Conservation (phyloP, 2,797 vertebrate species). For the Thalassophryne amazonica region DNA sequence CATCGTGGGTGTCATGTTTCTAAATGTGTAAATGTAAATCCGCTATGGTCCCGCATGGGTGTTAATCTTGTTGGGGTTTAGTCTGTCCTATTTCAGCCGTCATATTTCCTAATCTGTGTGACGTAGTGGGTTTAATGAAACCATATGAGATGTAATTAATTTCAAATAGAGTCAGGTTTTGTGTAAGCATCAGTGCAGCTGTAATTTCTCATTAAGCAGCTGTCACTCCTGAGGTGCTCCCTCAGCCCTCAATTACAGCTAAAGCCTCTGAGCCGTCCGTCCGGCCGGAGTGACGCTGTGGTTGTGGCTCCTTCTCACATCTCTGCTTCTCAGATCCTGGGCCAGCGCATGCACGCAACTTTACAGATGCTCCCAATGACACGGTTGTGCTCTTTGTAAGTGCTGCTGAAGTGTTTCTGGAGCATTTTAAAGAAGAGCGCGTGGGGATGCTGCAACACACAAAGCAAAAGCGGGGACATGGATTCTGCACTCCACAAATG, state of each 20-base stretch:
- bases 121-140: slow-evolving; percentile 42
- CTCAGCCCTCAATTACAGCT: slow-evolving; percentile 52
- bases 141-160: slow-evolving; percentile 62
- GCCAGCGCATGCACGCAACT: slow-evolving; percentile 13
- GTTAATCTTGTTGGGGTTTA: slow-evolving; percentile 42
- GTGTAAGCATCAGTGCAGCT: slow-evolving; percentile 56
- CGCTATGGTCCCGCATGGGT: slow-evolving; percentile 7
- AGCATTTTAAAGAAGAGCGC: slow-evolving; percentile 7
- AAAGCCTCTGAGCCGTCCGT: slow-evolving; percentile 40
- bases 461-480: too few relatives aligned
- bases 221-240: slow-evolving; percentile 51
- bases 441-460: background rate
- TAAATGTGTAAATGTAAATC: too few relatives aligned
- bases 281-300: slow-evolving; percentile 21
- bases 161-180: slow-evolving; percentile 46
- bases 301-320: slow-evolving; percentile 39
- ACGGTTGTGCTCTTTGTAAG: background rate
- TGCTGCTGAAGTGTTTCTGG: slow-evolving; percentile 6
- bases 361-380: slow-evolving; percentile 16
- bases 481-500: too few relatives aligned
- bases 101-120: slow-evolving; percentile 61
- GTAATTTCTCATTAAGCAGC: slow-evolving; percentile 67
- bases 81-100: slow-evolving; percentile 33
- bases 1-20: too few relatives aligned
- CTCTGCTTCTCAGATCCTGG: slow-evolving; percentile 12